Percentiles rank a stretch among this genome's conserved stretches.
Evolutionary conservation across 2,888 invertebrate species (phyloP).

Genomic region (Hedya salicella): DNA sequence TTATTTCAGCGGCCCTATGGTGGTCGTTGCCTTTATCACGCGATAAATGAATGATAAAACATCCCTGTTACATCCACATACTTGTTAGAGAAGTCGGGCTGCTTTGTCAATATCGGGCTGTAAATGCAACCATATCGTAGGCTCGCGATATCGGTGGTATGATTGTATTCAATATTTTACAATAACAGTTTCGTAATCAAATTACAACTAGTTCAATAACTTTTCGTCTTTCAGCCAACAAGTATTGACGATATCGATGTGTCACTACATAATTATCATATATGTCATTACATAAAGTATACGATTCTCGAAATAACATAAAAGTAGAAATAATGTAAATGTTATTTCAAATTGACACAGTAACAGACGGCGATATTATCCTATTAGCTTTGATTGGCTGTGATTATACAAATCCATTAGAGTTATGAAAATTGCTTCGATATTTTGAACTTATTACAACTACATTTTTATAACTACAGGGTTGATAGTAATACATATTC

Average conservation of each 20-base stretch:
- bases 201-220: too few relatives aligned
- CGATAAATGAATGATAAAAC: too few relatives aligned
- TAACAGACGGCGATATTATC: background rate
- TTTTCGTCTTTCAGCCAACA: background rate
- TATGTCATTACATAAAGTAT: background rate
- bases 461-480: background rate
- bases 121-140: too few relatives aligned
- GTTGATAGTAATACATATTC: background rate
- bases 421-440: background rate
- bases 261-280: too few relatives aligned
- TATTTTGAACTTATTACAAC: background rate
- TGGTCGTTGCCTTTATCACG: too few relatives aligned
- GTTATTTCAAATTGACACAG: background rate
- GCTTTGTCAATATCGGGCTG: too few relatives aligned
- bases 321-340: background rate
- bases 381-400: slow-evolving; percentile 1
- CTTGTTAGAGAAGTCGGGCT: too few relatives aligned
- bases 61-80: too few relatives aligned
- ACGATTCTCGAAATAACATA: background rate
- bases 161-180: too few relatives aligned
- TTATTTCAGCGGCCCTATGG: too few relatives aligned
- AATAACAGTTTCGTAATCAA: too few relatives aligned
- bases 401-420: slow-evolving; percentile 4
- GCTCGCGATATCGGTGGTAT: too few relatives aligned
- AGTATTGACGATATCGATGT: background rate